These are phyloP conservation scores for Lasioglossum oenotherae DNA, from an alignment of 2,888 invertebrate species.

Conservation along the genomic window DNA sequence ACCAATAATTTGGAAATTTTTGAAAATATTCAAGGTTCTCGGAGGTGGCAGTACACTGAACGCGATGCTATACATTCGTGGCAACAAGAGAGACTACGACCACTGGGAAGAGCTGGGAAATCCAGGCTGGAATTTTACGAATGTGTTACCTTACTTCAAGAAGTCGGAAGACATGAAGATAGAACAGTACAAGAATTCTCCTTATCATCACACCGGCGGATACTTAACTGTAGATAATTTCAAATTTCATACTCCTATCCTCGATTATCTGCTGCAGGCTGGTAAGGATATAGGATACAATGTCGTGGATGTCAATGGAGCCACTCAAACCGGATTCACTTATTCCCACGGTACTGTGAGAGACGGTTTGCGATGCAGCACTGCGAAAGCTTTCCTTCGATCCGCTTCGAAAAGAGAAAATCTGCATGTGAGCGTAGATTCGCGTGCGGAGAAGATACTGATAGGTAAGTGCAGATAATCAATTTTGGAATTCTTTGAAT, in stretches of 20 bases:
- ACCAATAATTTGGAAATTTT: background rate
- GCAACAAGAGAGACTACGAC: slow-evolving; percentile 94
- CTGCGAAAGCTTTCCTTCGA: slow-evolving; percentile 92
- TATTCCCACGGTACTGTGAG: slow-evolving; percentile 91
- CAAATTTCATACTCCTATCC: slow-evolving; percentile 89
- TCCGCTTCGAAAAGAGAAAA: slow-evolving; percentile 89
- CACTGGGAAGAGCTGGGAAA: slow-evolving; percentile 92
- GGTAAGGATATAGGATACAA: slow-evolving; percentile 90
- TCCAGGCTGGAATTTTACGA: slow-evolving; percentile 91
- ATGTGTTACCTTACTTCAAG: slow-evolving; percentile 91
- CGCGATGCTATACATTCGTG: slow-evolving; percentile 95
- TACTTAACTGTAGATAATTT: slow-evolving; percentile 89
- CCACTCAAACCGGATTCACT: slow-evolving; percentile 91
- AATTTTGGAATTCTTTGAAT: background rate
- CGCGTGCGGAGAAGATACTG: slow-evolving; percentile 90
- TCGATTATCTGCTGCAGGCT: slow-evolving; percentile 89
- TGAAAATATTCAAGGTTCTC: slow-evolving; percentile 51
- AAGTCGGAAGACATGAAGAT: slow-evolving; percentile 92
- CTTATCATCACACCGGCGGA: slow-evolving; percentile 90
- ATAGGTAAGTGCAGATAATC: background rate
- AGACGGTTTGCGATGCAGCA: slow-evolving; percentile 92
- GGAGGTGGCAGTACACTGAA: slow-evolving; percentile 93
- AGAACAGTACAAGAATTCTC: slow-evolving; percentile 86
- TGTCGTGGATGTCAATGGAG: slow-evolving; percentile 91
- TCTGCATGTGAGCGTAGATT: slow-evolving; percentile 89